phyloP scores from a whole-genome alignment of 2,888 invertebrate genomes.

The Rapana venosa region DNA sequence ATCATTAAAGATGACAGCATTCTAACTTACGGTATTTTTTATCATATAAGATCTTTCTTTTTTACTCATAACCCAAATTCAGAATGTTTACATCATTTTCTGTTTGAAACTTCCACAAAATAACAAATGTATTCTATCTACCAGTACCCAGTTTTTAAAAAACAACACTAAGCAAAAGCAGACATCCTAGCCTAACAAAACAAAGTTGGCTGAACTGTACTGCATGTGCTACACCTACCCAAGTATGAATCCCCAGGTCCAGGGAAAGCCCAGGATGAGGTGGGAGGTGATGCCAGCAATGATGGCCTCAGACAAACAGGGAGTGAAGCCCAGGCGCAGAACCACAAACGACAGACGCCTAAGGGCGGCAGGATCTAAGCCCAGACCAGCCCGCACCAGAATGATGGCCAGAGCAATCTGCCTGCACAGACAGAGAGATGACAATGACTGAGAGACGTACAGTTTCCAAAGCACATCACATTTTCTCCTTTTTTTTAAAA shows the following conservation, averaged over 20 bases:
- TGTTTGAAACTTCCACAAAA: no score
- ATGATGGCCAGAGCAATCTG: constrained; percentile 95
- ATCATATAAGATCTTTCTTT: no score
- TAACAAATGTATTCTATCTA: no score
- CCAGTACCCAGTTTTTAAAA: no score
- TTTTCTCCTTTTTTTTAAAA: neutral
- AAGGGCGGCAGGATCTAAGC: constrained; percentile 92
- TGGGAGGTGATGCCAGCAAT: constrained; percentile 86
- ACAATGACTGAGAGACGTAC: neutral
- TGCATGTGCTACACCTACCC: constrained; percentile 82
- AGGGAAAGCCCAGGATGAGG: constrained; percentile 88
- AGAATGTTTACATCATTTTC: no score
- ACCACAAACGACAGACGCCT: constrained; percentile 84
- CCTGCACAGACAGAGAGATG: constrained; percentile 79
- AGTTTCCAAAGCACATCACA: neutral
- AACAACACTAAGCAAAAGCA: no score
- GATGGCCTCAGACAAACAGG: constrained; percentile 89
- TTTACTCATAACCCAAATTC: no score
- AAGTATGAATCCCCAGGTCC: constrained; percentile 90
- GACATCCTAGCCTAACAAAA: neutral
- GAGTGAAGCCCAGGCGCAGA: constrained; percentile 90
- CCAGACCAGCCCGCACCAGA: constrained; percentile 93
- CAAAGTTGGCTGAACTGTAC: no score
- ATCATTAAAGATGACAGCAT: no score
- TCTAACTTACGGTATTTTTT: no score